Evolutionary conservation across 2,888 invertebrate species (phyloP).

Genomic region (Leptarthrus brevirostris): DNA sequence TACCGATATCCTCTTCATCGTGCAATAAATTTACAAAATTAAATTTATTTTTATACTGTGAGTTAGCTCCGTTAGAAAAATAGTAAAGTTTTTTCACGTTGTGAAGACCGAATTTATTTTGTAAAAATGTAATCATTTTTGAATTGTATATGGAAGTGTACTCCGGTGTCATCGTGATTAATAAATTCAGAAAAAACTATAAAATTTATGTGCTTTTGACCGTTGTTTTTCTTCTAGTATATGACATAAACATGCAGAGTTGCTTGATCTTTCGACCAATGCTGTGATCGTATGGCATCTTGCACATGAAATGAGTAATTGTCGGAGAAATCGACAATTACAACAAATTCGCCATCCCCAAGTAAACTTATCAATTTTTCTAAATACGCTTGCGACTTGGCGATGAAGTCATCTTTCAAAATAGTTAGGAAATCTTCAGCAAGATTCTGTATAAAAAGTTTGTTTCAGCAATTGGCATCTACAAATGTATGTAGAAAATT

Average conservation of each 20-base stretch:
- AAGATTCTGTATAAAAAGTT: too few species aligned
- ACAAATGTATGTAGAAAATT: too few species aligned
- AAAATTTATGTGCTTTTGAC: not conserved
- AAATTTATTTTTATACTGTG: constrained; percentile 30
- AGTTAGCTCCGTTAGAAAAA: constrained; percentile 22
- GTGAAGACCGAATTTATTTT: not conserved
- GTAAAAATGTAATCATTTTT: not conserved
- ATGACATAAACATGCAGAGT: too few species aligned
- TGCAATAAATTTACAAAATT: constrained; percentile 33
- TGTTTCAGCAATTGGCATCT: too few species aligned
- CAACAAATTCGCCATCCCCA: too few species aligned
- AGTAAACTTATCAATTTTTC: too few species aligned
- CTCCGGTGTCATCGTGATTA: not conserved
- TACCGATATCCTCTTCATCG: constrained; percentile 47
- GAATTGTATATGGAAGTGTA: not conserved
- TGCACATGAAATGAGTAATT: not conserved
- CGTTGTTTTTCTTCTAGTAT: too few species aligned
- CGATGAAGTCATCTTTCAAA: too few species aligned
- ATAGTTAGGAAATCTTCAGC: too few species aligned
- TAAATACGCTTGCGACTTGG: too few species aligned
- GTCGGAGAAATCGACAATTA: too few species aligned
- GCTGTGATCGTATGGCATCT: not conserved
- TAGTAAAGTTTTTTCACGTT: constrained; percentile 26
- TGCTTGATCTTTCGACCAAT: too few species aligned
- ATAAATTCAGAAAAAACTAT: not conserved